These are phyloP conservation scores for Caenorhabditis panamensis DNA, from an alignment of 2,888 invertebrate species.

Conservation along the genomic window DNA sequence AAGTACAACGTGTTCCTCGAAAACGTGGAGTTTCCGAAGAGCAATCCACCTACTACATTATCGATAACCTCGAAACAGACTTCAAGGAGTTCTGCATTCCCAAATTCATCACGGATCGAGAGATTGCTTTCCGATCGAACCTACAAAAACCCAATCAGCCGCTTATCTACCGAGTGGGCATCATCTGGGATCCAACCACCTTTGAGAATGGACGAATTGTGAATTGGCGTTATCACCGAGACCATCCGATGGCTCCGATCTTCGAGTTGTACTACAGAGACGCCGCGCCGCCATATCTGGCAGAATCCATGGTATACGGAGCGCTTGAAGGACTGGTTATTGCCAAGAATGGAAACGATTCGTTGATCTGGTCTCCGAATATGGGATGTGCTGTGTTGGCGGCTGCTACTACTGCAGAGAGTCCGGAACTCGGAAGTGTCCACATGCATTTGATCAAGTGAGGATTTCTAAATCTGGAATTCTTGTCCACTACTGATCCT, in stretches of 20 bases:
- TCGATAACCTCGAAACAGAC: conserved; percentile 32
- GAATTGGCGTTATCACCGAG: conserved; percentile 15
- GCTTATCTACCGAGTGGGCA: conserved; percentile 24
- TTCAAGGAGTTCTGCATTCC: conserved; percentile 23
- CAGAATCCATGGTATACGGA: conserved; percentile 39
- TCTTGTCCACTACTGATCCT: too few relatives aligned
- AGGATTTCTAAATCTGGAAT: neutral
- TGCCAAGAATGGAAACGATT: conserved; percentile 6
- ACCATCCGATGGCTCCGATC: conserved; percentile 18
- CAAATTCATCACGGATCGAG: conserved; percentile 4
- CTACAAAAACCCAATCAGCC: conserved; percentile 11
- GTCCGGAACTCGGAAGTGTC: conserved; percentile 30
- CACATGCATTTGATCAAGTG: conserved; percentile 11
- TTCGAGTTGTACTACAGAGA: conserved; percentile 41
- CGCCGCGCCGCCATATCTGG: conserved; percentile 26
- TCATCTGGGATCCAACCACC: conserved; percentile 18
- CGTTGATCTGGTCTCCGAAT: conserved; percentile 18
- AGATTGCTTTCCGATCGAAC: neutral
- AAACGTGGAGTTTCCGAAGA: neutral
- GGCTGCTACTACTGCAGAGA: neutral
- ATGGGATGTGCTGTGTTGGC: conserved; percentile 37
- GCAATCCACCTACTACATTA: too few relatives aligned
- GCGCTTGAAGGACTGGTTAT: conserved; percentile 44
- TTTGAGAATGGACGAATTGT: conserved; percentile 11
- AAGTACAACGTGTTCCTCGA: neutral